Evolutionary conservation across 1,140 invertebrate genomes (phyloP), one percentile per base, ranked within the genome.

Genomic region (Apis laboriosa): DNA sequence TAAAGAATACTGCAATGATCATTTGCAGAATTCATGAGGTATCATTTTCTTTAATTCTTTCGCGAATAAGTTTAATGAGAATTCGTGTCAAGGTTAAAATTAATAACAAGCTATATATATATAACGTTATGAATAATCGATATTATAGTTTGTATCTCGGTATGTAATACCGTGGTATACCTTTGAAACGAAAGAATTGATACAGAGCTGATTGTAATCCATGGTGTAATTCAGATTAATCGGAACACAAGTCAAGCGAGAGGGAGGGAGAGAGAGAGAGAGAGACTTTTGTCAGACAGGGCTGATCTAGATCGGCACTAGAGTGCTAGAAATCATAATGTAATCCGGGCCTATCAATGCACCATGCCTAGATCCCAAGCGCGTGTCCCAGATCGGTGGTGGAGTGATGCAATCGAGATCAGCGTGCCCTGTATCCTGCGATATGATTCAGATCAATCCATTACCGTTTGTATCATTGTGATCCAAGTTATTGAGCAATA

Each of bases 381-480:
- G 72, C 60, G 56, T 74, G 72, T 55, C 63, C 61, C 19, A 77
- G 49, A 77, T 67, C 24, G 21, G 58, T 51, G 17, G n/a, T 15
- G 71, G 24, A 49, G 19, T 77, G 75, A 66, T n/a, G 75, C 61
- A 77, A 77, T 77, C 61, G 51, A 53, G 74, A 64, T 76, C 19
- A 64, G 24, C 13, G 19, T 17, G 56, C 56, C 12, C 34, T 74
- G 34, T 21, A 21, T 21, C 49, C 56, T 24, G 13, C 72, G 72
- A 60, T 75, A 75, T 75, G 72, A 75, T 75, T 75, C 58, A 75
- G 58, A 75, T 75, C 72, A 61, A 75, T 75, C 72, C 49, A 75
- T 75, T 75, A 75, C 72, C 11, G 34, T 61, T 73, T 19, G 71
- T 75, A 75, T 75, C 72, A 75, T 75, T 75, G 72, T 75, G 72